Conservation (phyloP, 2,113 vertebrate species). For the Isurus oxyrinchus region DNA sequence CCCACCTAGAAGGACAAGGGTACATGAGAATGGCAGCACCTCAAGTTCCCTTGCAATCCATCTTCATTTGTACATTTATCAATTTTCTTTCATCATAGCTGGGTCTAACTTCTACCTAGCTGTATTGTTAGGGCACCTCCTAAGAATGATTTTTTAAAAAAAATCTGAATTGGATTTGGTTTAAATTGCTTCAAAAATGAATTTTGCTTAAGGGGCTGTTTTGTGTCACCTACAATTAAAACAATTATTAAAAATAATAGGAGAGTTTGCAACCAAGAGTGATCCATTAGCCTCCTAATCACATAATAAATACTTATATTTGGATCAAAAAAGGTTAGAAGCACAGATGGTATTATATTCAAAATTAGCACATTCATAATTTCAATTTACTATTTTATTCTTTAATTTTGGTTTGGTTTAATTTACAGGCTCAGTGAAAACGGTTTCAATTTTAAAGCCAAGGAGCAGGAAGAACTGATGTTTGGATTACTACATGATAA, state of each 20-base stretch:
- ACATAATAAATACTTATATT: neutral
- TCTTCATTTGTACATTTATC: neutral
- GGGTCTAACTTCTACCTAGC: neutral
- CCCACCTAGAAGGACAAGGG: neutral
- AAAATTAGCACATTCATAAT: neutral
- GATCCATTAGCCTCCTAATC: neutral
- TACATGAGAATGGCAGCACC: neutral
- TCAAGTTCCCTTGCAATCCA: neutral
- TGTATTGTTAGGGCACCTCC: neutral
- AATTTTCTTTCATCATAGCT: neutral
- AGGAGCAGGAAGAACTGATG: slow-evolving; percentile 44
- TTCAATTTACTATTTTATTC: neutral
- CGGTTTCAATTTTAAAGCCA: slow-evolving; percentile 41
- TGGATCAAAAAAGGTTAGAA: neutral
- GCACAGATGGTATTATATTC: neutral
- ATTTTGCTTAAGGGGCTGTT: neutral
- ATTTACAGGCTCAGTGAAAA: slow-evolving; percentile 41
- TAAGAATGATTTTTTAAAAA: neutral
- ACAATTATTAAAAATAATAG: neutral
- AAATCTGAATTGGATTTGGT: neutral
- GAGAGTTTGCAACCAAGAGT: neutral
- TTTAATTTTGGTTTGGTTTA: slow-evolving; percentile 7
- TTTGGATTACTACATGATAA: slow-evolving; percentile 36
- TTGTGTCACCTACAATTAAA: neutral
- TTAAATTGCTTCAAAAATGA: neutral